Evolutionary conservation across 2,113 vertebrate genomes (phyloP), one percentile per base, ranked within the genome.

Genomic region (Percina caprodes): DNA sequence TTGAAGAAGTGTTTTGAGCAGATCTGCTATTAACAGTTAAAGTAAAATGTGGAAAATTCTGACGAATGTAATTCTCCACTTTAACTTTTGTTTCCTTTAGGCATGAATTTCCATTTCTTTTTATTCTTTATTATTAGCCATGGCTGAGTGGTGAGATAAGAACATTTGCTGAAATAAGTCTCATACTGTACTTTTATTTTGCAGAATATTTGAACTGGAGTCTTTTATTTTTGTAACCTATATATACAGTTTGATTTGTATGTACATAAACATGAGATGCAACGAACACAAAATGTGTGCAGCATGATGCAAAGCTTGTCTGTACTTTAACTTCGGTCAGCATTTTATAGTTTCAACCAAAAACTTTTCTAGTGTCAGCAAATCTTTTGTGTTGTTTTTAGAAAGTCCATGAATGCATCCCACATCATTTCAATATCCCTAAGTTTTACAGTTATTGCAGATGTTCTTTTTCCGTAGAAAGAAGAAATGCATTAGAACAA

Each of bases 1-100:
- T 79, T 75, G 16, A 87, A 83, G 81, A 84, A 68, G 88, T 77
- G 63, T 73, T 79, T 63, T 87, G 52, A 85, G 65, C 78, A 51
- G 72, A 89, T 90, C 24, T 48, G 66, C 67, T 14, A 69, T 79
- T 68, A 67, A 63, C 33, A 52, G 19, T 51, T 79, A 15, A 67
- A 85, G 74, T 42, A 23, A 83, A 88, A 82, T 67, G 42, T 51
- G 54, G 52, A 58, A 74, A 85, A 80, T 83, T 74, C 21, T 42
- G 2, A 26, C 9, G 12, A 52, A 42, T 52, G 45, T 71, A 77
- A 35, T 33, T 83, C 55, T 35, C 21, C 5, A 11, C 35, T 74
- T 63, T 68, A 33, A 79, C 46, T 75, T 73, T 15, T 72, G 63
- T 83, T 86, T 85, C 80, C 90, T 78, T 80, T 74, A 56, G 87